A percentile compares a stretch with the other conserved stretches of the same genome.
phyloP scores from a whole-genome alignment of 2,888 invertebrate genomes.

The Eristalis pertinax region DNA sequence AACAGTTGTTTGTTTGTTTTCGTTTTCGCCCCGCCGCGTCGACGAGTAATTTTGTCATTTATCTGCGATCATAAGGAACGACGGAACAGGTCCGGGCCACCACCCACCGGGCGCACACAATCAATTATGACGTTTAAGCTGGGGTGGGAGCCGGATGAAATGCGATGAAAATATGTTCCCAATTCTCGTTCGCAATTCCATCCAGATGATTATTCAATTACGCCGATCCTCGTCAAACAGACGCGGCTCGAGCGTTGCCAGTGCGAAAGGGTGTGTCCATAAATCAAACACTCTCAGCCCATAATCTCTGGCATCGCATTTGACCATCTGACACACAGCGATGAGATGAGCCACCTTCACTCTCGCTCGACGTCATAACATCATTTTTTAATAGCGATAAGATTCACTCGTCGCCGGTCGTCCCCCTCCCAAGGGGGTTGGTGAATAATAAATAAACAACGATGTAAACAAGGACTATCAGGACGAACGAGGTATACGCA shows the following conservation, averaged over 20 bases:
- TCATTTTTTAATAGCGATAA: constrained; percentile 69
- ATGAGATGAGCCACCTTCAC: constrained; percentile 36
- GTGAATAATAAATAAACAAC: constrained; percentile 68
- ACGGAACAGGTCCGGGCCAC: constrained; percentile 43
- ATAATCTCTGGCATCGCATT: constrained; percentile 64
- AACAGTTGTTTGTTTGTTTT: constrained; percentile 54
- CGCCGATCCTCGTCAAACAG: constrained; percentile 54
- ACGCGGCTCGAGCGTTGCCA: constrained; percentile 28
- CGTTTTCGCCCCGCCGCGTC: constrained; percentile 2
- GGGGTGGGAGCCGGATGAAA: constrained; percentile 4
- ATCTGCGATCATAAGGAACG: constrained; percentile 65
- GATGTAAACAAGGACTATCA: constrained; percentile 69
- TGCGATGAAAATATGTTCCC: constrained; percentile 34
- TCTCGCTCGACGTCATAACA: constrained; percentile 63
- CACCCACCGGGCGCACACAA: constrained; percentile 57
- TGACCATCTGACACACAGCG: constrained; percentile 64
- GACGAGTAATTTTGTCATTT: constrained; percentile 69
- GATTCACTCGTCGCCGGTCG: constrained; percentile 22
- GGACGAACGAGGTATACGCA: constrained; percentile 30
- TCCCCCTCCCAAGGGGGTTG: constrained; percentile 59
- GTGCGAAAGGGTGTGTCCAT: constrained; percentile 56
- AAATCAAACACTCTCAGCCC: constrained; percentile 51
- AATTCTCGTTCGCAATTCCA: constrained; percentile 50
- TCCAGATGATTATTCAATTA: constrained; percentile 73
- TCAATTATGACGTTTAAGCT: constrained; percentile 67